These are phyloP conservation scores for Chionis minor DNA, from an alignment of 2,113 vertebrate genomes.

Conservation along the genomic window DNA sequence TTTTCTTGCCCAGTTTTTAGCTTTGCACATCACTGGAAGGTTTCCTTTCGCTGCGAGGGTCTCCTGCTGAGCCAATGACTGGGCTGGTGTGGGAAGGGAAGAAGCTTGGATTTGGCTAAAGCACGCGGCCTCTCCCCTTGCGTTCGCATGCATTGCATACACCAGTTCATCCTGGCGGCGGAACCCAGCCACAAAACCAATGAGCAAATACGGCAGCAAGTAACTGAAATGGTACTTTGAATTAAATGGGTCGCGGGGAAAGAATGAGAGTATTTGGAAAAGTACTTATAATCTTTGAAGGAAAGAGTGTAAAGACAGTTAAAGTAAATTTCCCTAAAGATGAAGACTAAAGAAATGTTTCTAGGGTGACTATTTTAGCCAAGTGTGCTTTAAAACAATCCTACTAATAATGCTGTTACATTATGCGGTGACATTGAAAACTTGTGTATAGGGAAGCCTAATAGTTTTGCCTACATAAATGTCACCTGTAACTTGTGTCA, in stretches of 20 bases:
- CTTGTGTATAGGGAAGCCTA: not conserved
- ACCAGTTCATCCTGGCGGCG: not conserved
- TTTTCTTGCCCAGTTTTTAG: not conserved
- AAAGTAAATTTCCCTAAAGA: not conserved
- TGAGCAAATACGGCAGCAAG: not conserved
- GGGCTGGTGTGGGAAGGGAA: not conserved
- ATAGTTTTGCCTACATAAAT: not conserved
- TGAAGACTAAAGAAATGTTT: not conserved
- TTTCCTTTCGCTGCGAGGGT: not conserved
- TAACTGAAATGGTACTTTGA: not conserved
- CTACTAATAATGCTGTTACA: not conserved
- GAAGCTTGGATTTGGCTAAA: not conserved
- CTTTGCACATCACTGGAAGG: not conserved
- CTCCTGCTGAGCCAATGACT: not conserved
- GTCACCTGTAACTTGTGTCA: not conserved
- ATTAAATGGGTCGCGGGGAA: not conserved
- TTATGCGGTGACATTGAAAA: not conserved
- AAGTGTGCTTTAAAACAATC: not conserved
- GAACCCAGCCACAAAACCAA: not conserved
- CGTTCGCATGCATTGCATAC: accelerated
- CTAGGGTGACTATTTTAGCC: not conserved
- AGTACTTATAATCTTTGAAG: not conserved
- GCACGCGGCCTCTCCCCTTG: not conserved
- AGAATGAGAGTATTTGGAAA: not conserved
- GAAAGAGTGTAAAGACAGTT: not conserved